Evolutionary conservation across 2,888 invertebrate genomes (phyloP), one percentile per base, ranked within the genome.

Genomic region (Epirrhoe alternata): DNA sequence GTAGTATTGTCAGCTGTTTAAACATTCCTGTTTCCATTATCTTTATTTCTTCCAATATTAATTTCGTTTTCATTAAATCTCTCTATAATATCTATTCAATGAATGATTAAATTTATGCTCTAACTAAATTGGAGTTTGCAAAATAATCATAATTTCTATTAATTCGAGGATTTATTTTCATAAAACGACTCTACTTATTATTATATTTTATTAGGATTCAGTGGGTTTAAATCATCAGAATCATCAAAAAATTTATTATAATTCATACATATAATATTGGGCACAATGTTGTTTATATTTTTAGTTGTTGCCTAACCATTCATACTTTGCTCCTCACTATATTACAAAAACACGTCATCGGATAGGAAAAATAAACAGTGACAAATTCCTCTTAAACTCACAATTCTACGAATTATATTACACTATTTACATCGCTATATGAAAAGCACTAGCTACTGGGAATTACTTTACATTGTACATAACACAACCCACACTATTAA

Each of bases 401-500:
- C 64, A 61, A 64, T 54, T 50, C 61, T 49, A 70, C 42, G 54
- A 63, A 63, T 86, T 89, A 90, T 85, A 77, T 79, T 89, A 90
- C 84, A 88, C 81, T 92, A 91, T 92, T 74, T 92, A 92, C 92
- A 92, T 76, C 76, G 84, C 88, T 89, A 88, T 86, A 61, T 76
- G 84, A 83, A 84, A 92, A 91, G 92, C 92, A 77, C 80, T 74
- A 71, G 76, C 89, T 91, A 90, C 87, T 83, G 85, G 87, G 83
- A 87, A 86, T 88, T 85, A 84, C 79, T 85, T 86, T 90, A 88
- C 89, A 91, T 87, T 83, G 82, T 90, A 92, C 88, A 90, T 89
- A 90, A 92, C 92, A 93, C 92, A 93, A 93, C 92, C 92, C 90
- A 90, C 89, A 87, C 91, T 92, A 92, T 64, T 89, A 85, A 87